phyloP scores from a whole-genome alignment of 1,140 invertebrate species.

The Diprion similis region DNA sequence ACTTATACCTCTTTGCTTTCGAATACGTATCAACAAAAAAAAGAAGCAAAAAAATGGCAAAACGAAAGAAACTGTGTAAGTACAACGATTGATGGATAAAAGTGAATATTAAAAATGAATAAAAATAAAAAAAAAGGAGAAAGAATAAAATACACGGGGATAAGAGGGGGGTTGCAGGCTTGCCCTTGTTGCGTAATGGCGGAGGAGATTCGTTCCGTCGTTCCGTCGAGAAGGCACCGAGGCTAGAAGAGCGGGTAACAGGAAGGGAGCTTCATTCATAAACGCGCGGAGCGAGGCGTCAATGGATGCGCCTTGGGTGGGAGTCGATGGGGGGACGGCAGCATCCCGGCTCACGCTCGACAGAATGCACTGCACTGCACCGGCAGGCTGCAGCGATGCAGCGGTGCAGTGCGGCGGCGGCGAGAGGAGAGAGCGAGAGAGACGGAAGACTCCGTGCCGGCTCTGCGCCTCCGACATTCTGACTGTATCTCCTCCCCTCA shows the following conservation, averaged over 20 bases:
- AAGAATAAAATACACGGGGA: no score
- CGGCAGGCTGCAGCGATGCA: no score
- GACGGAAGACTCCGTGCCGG: slow-evolving; percentile 1
- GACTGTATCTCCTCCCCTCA: neutral
- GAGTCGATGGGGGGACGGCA: neutral
- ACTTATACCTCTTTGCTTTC: neutral
- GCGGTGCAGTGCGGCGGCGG: no score
- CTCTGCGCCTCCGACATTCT: slow-evolving; percentile 11
- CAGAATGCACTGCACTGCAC: neutral
- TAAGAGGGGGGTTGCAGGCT: no score
- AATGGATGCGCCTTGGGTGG: slow-evolving; percentile 11
- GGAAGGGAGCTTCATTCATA: slow-evolving; percentile 15
- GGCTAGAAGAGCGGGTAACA: neutral
- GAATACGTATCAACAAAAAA: neutral
- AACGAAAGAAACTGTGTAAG: neutral
- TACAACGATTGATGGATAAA: no score
- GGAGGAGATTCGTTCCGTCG: no score
- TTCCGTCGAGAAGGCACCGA: no score
- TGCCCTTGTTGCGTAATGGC: no score
- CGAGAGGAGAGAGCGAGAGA: slow-evolving; percentile 24
- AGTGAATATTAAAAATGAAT: no score
- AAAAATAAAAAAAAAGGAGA: no score
- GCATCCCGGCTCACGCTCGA: neutral
- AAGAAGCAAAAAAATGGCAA: neutral
- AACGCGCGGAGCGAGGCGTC: slow-evolving; percentile 9